Base-by-base conservation (phyloP, 1,140 invertebrate genomes). In the Drosophila mayri region DNA sequence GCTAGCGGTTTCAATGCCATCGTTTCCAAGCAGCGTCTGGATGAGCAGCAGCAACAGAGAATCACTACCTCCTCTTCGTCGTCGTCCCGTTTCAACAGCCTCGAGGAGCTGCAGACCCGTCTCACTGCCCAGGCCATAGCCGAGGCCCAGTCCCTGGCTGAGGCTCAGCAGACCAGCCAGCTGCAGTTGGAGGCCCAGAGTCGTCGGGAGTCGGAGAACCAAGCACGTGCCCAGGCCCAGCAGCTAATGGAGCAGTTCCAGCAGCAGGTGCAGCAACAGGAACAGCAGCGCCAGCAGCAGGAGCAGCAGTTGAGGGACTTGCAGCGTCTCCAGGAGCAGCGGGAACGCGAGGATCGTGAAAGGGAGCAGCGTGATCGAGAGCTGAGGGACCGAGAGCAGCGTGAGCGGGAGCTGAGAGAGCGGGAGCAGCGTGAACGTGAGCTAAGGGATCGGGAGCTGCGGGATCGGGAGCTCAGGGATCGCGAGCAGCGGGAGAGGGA, bases 1-100 rank as follows among this genome's bases (percentile, higher is more conserved):
- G 79, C 94, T 4, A 93, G 94, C 58, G 94, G 94, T 72, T 94
- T 94, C 79, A 94, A 94, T 92, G 94, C 94, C 37, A 93, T 94
- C 5, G 94, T 94, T 0, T 94, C 94, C 63, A 94, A 94, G 65
- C 93, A 94, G 72, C 92, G 93, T n/a, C 81, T 93, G 12, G 79
- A 92, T 41, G 79, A 90, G 28, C 84, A 76, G 11, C 72, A 90
- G 28, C 84, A 76, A 10, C 72, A 67, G 44, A 41, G 68, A 41
- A 38, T 60, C 67, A 37, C 64, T 0, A 38, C 79, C 3, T 44
- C 52, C 12, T 1, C 78, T 0, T 28, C 65, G 12, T 47, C 80
- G 1, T 57, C 79, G 3, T 60, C 82, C 1, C 87, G 91, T 7
- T 92, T 81, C 67, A 92, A 91, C 43, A 92, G 91, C 54, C 80